Evolutionary conservation across 2,113 vertebrate species (phyloP), one percentile per base, ranked within the genome.

Genomic region (Gallinago paraguaiae): DNA sequence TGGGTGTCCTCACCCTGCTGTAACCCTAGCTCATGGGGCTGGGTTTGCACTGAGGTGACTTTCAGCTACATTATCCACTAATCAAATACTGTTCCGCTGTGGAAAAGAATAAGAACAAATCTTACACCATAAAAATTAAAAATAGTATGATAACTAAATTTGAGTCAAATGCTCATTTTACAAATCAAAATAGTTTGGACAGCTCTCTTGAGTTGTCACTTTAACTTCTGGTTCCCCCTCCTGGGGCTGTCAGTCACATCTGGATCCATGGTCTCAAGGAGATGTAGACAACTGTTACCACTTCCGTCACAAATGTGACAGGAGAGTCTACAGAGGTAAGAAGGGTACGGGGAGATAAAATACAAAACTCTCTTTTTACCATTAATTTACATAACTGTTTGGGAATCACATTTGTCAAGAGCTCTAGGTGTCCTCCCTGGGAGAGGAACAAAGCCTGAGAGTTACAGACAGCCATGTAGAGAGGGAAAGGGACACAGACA

Each of bases 1-100:
- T 17, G 25, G 10, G 3, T 63, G 9, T 59, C 50, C 10, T 86
- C 19, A 70, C 13, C 5, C 9, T 59, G 18, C 8, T 0, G 0
- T 33, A 54, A 54, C 53, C 28, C 53, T 54, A 75, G 9, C 12
- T 74, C 12, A 7, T 19, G 13, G 31, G 18, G 3, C n/a, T 54
- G 30, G 18, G 25, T 30, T 33, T 81, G 25, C 9, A 6, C 22
- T 59, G 17, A 19, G 10, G 10, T 50, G 81, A 65, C 51, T 28
- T 15, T 63, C 56, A 9, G 7, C 24, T 54, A 6, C 24, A 8
- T 31, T 72, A 69, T 33, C 76, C 24, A 17, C 39, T 37, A 53
- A 63, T 28, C 18, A 70, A 67, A 59, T 45, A 70, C 5, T 13
- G 4, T 50, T 74, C 28, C 30, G 45, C 17, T 67, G 45, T 41